Conservation (phyloP, 2,797 vertebrate genomes). For the Malacoctenus gilli region DNA sequence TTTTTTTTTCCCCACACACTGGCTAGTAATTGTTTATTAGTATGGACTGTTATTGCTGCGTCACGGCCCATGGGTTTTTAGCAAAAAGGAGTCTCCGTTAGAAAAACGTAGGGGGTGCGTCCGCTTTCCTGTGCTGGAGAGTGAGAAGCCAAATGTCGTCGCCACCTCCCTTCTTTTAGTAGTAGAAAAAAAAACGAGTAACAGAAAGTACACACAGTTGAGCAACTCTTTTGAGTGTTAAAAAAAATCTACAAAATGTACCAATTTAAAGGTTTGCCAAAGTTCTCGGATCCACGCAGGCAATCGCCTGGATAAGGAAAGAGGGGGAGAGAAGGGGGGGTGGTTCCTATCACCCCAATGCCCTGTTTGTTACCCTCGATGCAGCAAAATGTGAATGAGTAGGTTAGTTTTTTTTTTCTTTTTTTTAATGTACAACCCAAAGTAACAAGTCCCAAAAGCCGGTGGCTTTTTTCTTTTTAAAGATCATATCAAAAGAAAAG, state of each 20-base stretch:
- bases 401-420: too few relatives aligned
- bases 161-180: constrained; percentile 74
- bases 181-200: constrained; percentile 78
- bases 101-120: too few relatives aligned
- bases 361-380: too few relatives aligned
- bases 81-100: constrained; percentile 81
- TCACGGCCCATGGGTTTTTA: constrained; percentile 79
- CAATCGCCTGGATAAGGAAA: too few relatives aligned
- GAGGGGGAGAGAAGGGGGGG: constrained; percentile 62
- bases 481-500: too few relatives aligned
- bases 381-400: too few relatives aligned
- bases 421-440: constrained; percentile 69
- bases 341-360: constrained; percentile 4
- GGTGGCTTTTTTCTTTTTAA: too few relatives aligned
- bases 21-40: constrained; percentile 84
- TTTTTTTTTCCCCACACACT: constrained; percentile 88
- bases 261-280: constrained; percentile 69
- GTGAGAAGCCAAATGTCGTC: constrained; percentile 78
- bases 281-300: constrained; percentile 56
- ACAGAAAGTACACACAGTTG: constrained; percentile 79
- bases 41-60: constrained; percentile 93
- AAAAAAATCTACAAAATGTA: constrained; percentile 84
- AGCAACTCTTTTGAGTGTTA: constrained; percentile 74
- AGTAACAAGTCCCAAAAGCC: constrained; percentile 69
- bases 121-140: constrained; percentile 77